Evolutionary conservation across 1,140 invertebrate genomes (phyloP).

Genomic region (Calycopis cecrops): DNA sequence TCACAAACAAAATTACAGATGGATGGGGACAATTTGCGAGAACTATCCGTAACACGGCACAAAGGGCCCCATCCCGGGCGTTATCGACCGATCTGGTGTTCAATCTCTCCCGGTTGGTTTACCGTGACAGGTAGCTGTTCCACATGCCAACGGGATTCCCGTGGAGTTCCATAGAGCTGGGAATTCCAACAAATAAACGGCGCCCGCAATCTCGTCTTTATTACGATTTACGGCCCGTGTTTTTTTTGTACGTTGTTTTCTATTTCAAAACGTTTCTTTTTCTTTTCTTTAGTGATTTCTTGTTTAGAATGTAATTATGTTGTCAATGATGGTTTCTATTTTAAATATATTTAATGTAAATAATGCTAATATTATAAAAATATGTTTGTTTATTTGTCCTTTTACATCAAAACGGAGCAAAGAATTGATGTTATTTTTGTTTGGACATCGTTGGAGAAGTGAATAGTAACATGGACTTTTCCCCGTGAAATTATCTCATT

Average conservation of each 20-base stretch:
- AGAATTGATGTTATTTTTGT: too few species aligned
- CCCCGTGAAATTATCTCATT: too few species aligned
- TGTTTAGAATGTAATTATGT: neutral
- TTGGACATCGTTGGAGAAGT: too few species aligned
- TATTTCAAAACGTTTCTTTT: too few species aligned
- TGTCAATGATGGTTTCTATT: too few species aligned
- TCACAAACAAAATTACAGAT: conserved; percentile 30
- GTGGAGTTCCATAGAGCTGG: conserved; percentile 26
- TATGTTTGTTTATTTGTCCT: too few species aligned
- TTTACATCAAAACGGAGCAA: too few species aligned
- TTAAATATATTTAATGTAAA: too few species aligned
- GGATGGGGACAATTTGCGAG: conserved; percentile 28
- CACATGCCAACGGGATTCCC: conserved; percentile 41
- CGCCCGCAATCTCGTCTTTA: conserved; percentile 30
- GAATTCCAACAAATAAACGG: conserved; percentile 33
- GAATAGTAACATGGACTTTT: too few species aligned
- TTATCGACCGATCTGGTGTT: conserved; percentile 32
- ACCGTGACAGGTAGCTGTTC: conserved; percentile 38
- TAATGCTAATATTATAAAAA: too few species aligned
- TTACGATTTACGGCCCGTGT: conserved; percentile 26
- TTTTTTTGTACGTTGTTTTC: conserved; percentile 23
- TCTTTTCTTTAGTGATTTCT: neutral
- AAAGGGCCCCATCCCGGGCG: conserved; percentile 25
- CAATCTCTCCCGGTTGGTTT: conserved; percentile 37
- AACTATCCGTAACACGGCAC: conserved; percentile 25